Evolutionary conservation across 2,113 vertebrate species (phyloP), one percentile per base, ranked within the genome.

Genomic region (Carassius gibelio): DNA sequence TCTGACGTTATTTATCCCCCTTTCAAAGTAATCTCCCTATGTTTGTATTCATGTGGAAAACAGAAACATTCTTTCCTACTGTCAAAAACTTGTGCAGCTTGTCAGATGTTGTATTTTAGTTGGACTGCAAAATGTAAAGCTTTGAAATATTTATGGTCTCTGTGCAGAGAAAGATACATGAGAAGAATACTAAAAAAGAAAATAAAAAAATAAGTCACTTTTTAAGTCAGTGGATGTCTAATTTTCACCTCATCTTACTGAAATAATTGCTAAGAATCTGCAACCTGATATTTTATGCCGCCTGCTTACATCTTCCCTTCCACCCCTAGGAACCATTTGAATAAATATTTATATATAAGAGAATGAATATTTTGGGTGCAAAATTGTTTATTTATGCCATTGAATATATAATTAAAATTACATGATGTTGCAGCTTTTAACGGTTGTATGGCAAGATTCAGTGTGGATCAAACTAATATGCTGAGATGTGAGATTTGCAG

Each of bases 321-420:
- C 42, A 81, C 80, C 83, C 90, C 92, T 92, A 93, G 91, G 92
- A 91, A 92, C 93, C 92, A 91, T 94, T 91, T 89, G 89, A 91
- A 93, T 94, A 93, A 94, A 94, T 95, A 95, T 94, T 93, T 92
- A 93, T 93, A 94, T 92, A 94, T 93, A 94, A 92, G 92, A 91
- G 90, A 92, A 90, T 89, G 92, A 91, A 90, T 93, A 91, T 93
- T 93, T 94, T 90, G 88, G 91, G 92, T 90, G 91, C 90, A 92
- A 94, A 94, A 92, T 92, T 91, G 92, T 95, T 95, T 94, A 95
- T 94, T 94, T 93, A 94, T 94, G 92, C 93, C 93, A 93, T 93
- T 91, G 92, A 93, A 94, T 94, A 89, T 90, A 92, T 94, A 93
- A 93, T 94, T 92, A 93, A 92, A 86, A 91, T 92, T 94, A 94